A percentile compares a stretch with the other conserved stretches of the same genome.
These are phyloP conservation scores for Acromyrmex charruanus DNA, from an alignment of 1,140 invertebrate genomes.

Conservation along the genomic window DNA sequence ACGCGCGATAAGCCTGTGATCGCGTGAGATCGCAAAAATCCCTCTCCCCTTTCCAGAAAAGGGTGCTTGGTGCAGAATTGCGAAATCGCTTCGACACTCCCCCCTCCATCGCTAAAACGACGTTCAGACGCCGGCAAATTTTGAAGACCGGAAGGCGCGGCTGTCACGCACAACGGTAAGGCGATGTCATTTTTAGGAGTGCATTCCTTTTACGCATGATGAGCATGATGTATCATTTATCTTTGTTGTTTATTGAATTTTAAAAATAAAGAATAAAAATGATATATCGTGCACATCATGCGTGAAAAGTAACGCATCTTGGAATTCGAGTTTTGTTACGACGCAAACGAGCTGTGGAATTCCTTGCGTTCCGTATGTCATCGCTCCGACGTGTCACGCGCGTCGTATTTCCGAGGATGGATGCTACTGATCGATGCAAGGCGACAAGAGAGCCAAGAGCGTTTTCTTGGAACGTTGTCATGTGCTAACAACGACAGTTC, in stretches of 20 bases:
- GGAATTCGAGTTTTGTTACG: no score
- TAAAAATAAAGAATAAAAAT: no score
- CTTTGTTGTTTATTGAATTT: no score
- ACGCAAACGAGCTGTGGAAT: no score
- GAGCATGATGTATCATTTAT: no score
- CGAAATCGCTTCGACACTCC: not conserved
- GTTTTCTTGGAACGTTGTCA: not conserved
- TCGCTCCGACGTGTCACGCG: not conserved
- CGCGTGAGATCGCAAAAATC: not conserved
- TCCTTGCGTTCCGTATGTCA: not conserved
- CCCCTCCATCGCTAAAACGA: not conserved
- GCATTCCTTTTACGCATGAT: no score
- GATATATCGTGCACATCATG: no score
- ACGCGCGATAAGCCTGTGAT: not conserved
- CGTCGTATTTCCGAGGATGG: not conserved
- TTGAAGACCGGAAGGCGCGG: conserved; percentile 1
- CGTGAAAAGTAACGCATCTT: no score
- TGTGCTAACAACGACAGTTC: not conserved
- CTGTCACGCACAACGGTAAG: conserved; percentile 1
- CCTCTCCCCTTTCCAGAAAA: not conserved
- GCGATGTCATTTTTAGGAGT: no score
- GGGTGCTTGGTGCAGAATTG: not conserved
- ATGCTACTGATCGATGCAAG: not conserved
- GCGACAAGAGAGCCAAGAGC: not conserved
- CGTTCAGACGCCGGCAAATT: conserved; percentile 19